Evolutionary conservation across 2,797 vertebrate genomes (phyloP), one percentile per base, ranked within the genome.

Genomic region (Hypotaenidia philippensis): DNA sequence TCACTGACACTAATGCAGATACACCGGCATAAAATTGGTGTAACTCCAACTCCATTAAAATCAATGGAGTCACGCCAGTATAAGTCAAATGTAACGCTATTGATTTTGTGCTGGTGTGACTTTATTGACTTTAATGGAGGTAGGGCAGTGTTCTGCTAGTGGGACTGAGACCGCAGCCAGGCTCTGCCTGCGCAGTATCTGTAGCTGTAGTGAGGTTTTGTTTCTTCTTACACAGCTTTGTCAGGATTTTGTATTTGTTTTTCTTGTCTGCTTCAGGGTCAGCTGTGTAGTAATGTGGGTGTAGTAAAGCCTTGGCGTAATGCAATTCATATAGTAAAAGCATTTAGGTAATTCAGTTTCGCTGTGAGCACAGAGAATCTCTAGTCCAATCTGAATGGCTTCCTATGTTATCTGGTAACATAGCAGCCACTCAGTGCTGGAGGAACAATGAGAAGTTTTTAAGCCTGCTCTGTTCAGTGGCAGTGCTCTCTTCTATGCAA

Each of bases 31-130:
- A 31, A 77, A 96, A 93, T 18, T 66, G 96, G 91, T 91, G 89
- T 87, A 77, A 83, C 83, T 95, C 83, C 89, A 83, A 1, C 87
- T 86, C 92, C 84, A 49, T 89, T 83, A 61, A 47, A 85, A 91
- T 89, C 93, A 16, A 21, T 63, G 82, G 71, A 81, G 40, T 76
- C 72, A 6, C 0, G 1, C 91, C 85, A 45, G 0, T 66, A 26
- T 1, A 50, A 92, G 70, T 81, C 89, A 72, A 56, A 84, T 49
- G 76, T 47, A 23, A 5, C 0, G 1, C 36, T 44, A 59, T 80
- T 79, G 91, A 90, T 94, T 86, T 82, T 82, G 91, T 93, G 89
- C 89, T 87, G 85, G 55, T 79, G 94, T 66, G 93, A 15, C 85
- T 93, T 69, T 72, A 92, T 63, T 86, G 91, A 59, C 63, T 87